Evolutionary conservation across 2,797 vertebrate species (phyloP).

Genomic region (Ambastaia sidthimunki): DNA sequence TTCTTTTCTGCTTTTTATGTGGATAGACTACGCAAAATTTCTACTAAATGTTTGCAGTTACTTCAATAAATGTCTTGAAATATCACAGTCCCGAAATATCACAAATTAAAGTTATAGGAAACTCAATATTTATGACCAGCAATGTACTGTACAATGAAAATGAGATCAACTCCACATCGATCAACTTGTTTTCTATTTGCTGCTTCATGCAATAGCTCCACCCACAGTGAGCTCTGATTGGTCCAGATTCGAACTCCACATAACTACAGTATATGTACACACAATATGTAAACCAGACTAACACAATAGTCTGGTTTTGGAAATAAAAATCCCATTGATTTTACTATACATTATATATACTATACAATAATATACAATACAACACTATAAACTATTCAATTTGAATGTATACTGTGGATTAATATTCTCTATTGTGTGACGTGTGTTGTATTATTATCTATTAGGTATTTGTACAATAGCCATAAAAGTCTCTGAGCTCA

Average conservation of each 20-base stretch:
- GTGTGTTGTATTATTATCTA: background rate
- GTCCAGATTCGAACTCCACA: no score
- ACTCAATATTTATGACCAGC: constrained; percentile 2
- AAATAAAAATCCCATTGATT: no score
- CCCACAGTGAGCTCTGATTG: background rate
- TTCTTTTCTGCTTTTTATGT: background rate
- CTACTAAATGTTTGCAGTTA: constrained; percentile 8
- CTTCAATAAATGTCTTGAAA: constrained; percentile 17
- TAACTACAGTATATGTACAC: no score
- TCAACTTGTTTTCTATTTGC: background rate
- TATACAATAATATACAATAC: no score
- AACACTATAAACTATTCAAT: no score
- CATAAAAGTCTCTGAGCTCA: constrained; percentile 7
- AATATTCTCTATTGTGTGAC: background rate
- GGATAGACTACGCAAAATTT: constrained; percentile 4
- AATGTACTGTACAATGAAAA: constrained; percentile 22
- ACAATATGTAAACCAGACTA: no score
- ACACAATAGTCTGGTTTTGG: no score
- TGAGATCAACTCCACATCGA: no score
- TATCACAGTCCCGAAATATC: constrained; percentile 1
- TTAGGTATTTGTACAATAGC: background rate
- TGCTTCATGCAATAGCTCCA: background rate
- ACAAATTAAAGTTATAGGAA: constrained; percentile 12
- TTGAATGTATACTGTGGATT: no score
- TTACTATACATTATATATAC: no score